Evolutionary conservation across 1,140 invertebrate genomes (phyloP).

Genomic region (Micrasema minimum): DNA sequence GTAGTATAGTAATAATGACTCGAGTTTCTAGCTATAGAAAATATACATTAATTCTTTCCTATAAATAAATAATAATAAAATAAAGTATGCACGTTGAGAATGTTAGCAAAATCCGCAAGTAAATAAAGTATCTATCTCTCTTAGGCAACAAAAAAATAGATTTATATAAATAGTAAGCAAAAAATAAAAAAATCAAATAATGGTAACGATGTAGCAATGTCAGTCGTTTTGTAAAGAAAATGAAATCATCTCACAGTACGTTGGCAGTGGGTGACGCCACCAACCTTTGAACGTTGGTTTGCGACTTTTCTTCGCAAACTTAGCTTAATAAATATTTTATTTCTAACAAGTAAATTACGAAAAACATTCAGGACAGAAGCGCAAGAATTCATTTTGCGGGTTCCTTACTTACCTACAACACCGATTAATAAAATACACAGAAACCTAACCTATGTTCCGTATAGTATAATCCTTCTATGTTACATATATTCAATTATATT

Average conservation of each 20-base stretch:
- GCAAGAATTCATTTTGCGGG: too few relatives aligned
- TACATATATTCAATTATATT: conserved; percentile 37
- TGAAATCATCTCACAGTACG: conserved; percentile 4
- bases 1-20: too few relatives aligned
- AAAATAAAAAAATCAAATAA: conserved; percentile 24
- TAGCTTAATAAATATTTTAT: conserved; percentile 9
- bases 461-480: conserved; percentile 25
- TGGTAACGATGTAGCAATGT: conserved; percentile 38
- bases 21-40: too few relatives aligned
- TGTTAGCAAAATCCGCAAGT: too few relatives aligned
- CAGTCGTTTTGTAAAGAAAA: conserved; percentile 42
- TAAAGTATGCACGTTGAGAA: too few relatives aligned
- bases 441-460: conserved; percentile 24
- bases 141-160: not conserved
- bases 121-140: not conserved
- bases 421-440: conserved; percentile 32
- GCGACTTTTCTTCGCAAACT: conserved; percentile 9
- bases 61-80: too few relatives aligned
- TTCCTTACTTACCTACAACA: conserved; percentile 37
- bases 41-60: too few relatives aligned
- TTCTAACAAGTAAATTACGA: conserved; percentile 23
- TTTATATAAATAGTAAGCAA: conserved; percentile 3
- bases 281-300: conserved; percentile 3
- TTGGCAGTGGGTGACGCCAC: not conserved
- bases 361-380: conserved; percentile 16